phyloP scores from a whole-genome alignment of 2,888 invertebrate species.

The Operophtera brumata region DNA sequence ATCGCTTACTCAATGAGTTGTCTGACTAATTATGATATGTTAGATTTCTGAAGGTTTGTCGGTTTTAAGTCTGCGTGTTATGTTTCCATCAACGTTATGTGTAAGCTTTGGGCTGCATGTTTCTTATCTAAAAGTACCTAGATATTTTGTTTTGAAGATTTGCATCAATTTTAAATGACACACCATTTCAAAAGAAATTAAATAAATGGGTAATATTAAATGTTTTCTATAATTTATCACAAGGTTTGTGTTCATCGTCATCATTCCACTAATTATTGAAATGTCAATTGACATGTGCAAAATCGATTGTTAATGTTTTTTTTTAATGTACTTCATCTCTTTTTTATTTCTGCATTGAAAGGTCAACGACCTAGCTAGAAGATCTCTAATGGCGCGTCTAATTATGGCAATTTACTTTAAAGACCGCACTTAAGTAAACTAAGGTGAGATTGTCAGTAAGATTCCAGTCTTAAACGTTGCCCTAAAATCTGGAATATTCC shows the following conservation, averaged over 20 bases:
- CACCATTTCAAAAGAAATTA: too few relatives aligned
- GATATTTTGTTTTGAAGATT: not conserved
- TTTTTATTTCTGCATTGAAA: not conserved
- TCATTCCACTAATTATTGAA: too few relatives aligned
- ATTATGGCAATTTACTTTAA: slow-evolving; percentile 24
- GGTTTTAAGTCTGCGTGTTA: not conserved
- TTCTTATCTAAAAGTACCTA: not conserved
- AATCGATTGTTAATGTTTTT: too few relatives aligned
- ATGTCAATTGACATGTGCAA: too few relatives aligned
- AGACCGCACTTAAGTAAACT: slow-evolving; percentile 10
- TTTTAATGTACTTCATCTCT: too few relatives aligned
- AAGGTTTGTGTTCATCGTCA: too few relatives aligned
- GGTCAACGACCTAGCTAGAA: slow-evolving; percentile 17
- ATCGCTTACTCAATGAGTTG: slow-evolving; percentile 19
- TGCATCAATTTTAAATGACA: too few relatives aligned
- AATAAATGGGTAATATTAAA: too few relatives aligned
- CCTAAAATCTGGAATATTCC: slow-evolving; percentile 30
- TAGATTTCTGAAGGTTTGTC: not conserved
- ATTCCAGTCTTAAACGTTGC: slow-evolving; percentile 21
- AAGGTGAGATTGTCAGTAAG: slow-evolving; percentile 15
- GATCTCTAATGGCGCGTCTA: slow-evolving; percentile 19
- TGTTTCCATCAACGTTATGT: not conserved
- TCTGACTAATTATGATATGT: slow-evolving; percentile 21
- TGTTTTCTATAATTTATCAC: too few relatives aligned
- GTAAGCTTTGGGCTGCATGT: not conserved